Evolutionary conservation across 2,113 vertebrate genomes (phyloP).

Genomic region (Struthio camelus): DNA sequence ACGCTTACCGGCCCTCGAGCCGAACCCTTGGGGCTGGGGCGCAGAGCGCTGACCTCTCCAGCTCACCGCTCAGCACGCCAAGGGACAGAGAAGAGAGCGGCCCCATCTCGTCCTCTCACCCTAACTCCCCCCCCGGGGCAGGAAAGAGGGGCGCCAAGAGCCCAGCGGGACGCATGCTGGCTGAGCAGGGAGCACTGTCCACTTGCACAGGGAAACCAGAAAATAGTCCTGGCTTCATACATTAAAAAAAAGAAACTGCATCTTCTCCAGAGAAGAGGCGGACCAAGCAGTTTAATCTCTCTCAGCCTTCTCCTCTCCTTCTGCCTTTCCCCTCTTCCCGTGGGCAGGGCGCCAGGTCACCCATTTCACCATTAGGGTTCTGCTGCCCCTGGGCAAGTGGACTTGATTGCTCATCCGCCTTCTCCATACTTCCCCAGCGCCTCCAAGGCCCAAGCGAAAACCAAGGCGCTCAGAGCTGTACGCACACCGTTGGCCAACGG

Average conservation of each 20-base stretch:
- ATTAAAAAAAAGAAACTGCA: background rate
- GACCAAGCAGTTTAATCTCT: too few relatives aligned
- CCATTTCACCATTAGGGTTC: background rate
- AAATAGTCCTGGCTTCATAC: background rate
- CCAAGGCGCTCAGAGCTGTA: background rate
- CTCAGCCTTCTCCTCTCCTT: background rate
- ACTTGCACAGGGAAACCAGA: background rate
- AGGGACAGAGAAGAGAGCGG: background rate
- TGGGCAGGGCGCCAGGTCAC: background rate
- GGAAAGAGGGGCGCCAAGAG: background rate
- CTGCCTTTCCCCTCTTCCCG: too few relatives aligned
- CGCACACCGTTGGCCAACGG: too few relatives aligned
- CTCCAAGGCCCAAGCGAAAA: too few relatives aligned
- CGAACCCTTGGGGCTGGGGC: background rate
- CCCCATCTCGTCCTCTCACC: background rate
- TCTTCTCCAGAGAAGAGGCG: too few relatives aligned
- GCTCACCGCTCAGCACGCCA: background rate
- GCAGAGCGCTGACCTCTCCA: background rate
- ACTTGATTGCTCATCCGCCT: too few relatives aligned
- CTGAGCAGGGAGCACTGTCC: accelerated
- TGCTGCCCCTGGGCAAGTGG: background rate
- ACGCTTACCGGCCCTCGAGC: background rate
- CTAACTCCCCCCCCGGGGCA: too few relatives aligned
- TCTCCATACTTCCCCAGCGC: too few relatives aligned
- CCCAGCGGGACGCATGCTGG: accelerated